These are phyloP conservation scores for Torymus texanus DNA, from an alignment of 2,888 invertebrate species.

Conservation along the genomic window DNA sequence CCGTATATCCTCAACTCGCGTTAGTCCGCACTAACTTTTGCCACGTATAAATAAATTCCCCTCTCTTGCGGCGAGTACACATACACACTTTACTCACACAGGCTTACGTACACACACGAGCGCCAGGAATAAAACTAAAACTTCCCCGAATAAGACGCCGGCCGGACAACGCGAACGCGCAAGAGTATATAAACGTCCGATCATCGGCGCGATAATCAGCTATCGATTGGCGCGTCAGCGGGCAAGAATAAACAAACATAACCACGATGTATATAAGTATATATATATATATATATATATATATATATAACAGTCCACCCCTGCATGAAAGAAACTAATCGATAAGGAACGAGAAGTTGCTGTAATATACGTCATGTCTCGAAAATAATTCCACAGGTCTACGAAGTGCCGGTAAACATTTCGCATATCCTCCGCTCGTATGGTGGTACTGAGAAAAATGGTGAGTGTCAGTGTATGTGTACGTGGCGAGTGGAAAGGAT, in stretches of 20 bases:
- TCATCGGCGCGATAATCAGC: slow-evolving; percentile 45
- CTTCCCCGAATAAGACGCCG: slow-evolving; percentile 38
- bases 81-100: slow-evolving; percentile 16
- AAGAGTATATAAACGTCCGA: slow-evolving; percentile 21
- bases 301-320: too few relatives aligned
- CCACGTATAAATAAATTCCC: background rate
- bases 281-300: too few relatives aligned
- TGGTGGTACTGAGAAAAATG: slow-evolving; percentile 21
- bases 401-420: slow-evolving; percentile 18
- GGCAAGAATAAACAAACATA: too few relatives aligned
- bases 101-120: slow-evolving; percentile 2
- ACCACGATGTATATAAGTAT: too few relatives aligned
- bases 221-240: slow-evolving; percentile 29
- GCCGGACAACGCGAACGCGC: background rate
- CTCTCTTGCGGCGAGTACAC: slow-evolving; percentile 12
- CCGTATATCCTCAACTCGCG: background rate
- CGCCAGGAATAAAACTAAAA: slow-evolving; percentile 44
- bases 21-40: background rate
- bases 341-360: background rate
- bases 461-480: background rate
- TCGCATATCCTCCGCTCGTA: background rate
- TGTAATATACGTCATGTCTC: slow-evolving; percentile 19
- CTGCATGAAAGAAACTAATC: background rate
- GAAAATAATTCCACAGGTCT: slow-evolving; percentile 33
- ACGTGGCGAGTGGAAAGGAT: background rate